Evolutionary conservation across 2,113 vertebrate genomes (phyloP).

Genomic region (Thinocorus orbignyianus): DNA sequence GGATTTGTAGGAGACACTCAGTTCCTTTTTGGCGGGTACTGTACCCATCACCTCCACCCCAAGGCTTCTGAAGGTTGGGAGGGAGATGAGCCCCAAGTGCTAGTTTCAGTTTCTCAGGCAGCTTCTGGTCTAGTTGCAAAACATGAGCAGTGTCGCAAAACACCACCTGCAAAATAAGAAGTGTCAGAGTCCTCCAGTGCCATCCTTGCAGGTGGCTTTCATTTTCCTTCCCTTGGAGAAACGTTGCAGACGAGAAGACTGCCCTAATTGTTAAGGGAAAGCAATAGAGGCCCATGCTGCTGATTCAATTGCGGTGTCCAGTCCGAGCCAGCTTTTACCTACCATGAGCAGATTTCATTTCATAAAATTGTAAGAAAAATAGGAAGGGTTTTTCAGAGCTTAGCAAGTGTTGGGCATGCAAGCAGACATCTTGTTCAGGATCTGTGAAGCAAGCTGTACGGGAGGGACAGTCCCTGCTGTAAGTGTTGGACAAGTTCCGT

Average conservation of each 20-base stretch:
- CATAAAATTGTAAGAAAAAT: not conserved
- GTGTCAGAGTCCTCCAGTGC: not conserved
- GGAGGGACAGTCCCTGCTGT: not conserved
- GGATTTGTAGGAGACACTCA: not conserved
- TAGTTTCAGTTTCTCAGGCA: not conserved
- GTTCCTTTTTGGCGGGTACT: not conserved
- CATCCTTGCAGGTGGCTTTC: not conserved
- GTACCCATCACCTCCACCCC: rapidly evolving
- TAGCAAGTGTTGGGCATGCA: not conserved
- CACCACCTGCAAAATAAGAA: not conserved
- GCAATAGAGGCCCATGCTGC: not conserved
- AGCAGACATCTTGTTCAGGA: not conserved
- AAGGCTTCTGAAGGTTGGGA: rapidly evolving
- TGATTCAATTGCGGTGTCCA: not conserved
- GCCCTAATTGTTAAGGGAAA: not conserved
- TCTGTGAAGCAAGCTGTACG: not conserved
- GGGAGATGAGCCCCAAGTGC: not conserved
- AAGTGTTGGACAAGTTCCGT: not conserved
- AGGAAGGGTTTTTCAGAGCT: not conserved
- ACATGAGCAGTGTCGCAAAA: not conserved
- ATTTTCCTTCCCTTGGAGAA: not conserved
- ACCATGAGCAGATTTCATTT: not conserved
- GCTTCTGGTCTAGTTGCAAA: not conserved
- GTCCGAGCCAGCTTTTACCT: not conserved
- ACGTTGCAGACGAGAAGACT: not conserved